Base-by-base conservation (phyloP, 2,888 invertebrate species). In the Scaptomyza tumidula region DNA sequence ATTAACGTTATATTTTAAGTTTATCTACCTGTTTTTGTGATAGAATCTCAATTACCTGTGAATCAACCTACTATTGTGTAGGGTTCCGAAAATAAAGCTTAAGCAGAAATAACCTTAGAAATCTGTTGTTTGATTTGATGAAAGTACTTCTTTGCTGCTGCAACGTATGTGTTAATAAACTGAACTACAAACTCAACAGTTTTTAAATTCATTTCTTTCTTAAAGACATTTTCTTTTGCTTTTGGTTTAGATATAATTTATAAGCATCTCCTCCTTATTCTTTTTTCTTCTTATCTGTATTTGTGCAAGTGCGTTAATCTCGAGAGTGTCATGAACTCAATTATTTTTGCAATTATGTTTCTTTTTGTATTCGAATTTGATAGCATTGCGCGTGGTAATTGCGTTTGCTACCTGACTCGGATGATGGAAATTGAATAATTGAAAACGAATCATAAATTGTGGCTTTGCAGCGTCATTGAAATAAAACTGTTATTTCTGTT, bases 261-360 rank as follows among this genome's bases (percentile, higher is more conserved):
- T 62, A 45, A 60, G 37, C 29, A 44, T 13, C 50, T 46, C 19
- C 27, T 35, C n/a, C 19, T 35, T 13, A 24, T 27, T 33, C 33
- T 33, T 10, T 33, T 33, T 33, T 9, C 5, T 16, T 41, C 5
- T 16, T 41, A 41, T 46, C 49, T 24, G 11, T 49, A 6, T 19
- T 6, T 24, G 43, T 43, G 39, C 39, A 46, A 52, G 37, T 59
- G 58, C 55, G 58, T 46, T 61, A 55, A 61, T 78, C 88, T 82
- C 88, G 64, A 48, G 86, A 74, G 83, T 79, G 88, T 63, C 80
- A 72, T 83, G 88, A 83, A 86, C 83, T 83, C 83, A 83, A 83
- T 83, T 83, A 83, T 86, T 86, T 88, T 88, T 69, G 86, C 75
- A 83, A 88, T 88, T 88, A 82, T 72, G 70, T 72, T 78, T 43